These are phyloP conservation scores for Vireo altiloquus DNA, from an alignment of 2,113 vertebrate genomes.

Conservation along the genomic window DNA sequence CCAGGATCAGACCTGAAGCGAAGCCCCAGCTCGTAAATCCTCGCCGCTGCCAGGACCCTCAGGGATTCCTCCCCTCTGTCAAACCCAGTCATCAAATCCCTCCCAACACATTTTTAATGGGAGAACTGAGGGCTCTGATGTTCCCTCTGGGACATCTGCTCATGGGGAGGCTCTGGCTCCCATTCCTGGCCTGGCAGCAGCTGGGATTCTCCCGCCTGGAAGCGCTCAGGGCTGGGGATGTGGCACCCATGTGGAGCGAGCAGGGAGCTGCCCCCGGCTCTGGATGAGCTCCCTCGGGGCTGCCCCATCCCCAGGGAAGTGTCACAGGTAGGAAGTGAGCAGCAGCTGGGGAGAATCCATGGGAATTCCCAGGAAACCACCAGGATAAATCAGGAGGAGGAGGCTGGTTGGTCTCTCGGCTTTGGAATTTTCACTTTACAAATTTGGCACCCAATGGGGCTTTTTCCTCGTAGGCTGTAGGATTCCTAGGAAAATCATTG, in stretches of 20 bases:
- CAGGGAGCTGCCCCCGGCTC: neutral
- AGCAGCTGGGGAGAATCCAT: fast-evolving
- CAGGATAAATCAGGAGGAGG: neutral
- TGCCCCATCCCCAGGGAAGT: neutral
- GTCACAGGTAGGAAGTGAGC: neutral
- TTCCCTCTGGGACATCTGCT: neutral
- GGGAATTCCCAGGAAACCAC: fast-evolving
- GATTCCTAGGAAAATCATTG: neutral
- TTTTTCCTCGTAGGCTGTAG: neutral
- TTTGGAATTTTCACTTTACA: fast-evolving
- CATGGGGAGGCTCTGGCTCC: neutral
- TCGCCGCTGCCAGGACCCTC: neutral
- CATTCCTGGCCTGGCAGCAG: neutral
- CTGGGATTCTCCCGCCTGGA: neutral
- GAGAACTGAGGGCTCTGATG: neutral
- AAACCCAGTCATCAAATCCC: neutral
- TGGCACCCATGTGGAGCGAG: neutral
- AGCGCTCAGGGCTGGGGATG: neutral
- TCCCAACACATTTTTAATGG: neutral
- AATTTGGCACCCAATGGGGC: fast-evolving
- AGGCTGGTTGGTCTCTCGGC: fast-evolving
- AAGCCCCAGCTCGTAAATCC: conserved; percentile 18
- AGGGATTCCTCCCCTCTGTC: neutral
- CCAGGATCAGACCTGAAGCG: neutral
- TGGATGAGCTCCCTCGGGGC: fast-evolving